These are phyloP conservation scores for Odocoileus virginianus DNA, from an alignment of 2,113 vertebrate species.

Conservation along the genomic window DNA sequence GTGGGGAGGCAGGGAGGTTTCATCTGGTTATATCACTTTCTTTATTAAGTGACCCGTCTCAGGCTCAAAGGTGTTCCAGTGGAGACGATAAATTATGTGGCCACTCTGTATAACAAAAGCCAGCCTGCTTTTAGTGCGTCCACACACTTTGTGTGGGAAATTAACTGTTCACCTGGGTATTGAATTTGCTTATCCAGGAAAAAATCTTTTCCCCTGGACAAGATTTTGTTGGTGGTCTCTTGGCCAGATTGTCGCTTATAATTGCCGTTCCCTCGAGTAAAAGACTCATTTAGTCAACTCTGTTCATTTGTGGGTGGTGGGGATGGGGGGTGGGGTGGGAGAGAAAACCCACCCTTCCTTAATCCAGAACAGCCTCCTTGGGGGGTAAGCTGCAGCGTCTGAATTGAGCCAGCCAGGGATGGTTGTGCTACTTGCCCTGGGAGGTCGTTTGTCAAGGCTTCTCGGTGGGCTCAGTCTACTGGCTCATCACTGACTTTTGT, in stretches of 20 bases:
- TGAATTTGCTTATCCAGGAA: slow-evolving; percentile 9
- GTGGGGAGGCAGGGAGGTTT: neutral
- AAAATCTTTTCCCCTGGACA: neutral
- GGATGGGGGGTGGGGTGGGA: neutral
- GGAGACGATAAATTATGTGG: neutral
- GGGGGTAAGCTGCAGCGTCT: neutral
- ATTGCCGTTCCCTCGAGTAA: neutral
- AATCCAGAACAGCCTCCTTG: neutral
- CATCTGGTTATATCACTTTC: neutral
- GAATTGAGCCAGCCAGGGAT: neutral
- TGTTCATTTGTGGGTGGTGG: neutral
- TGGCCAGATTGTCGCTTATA: slow-evolving; percentile 2
- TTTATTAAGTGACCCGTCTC: neutral
- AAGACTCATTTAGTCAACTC: neutral
- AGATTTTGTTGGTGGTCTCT: neutral
- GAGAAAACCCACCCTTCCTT: neutral
- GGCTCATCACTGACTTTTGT: neutral
- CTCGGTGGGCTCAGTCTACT: neutral
- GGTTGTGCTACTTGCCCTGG: neutral
- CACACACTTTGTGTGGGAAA: neutral
- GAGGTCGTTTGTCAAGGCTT: neutral
- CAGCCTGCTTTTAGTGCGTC: neutral
- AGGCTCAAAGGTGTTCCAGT: neutral
- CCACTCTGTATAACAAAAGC: neutral
- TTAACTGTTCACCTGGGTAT: neutral